phyloP scores from a whole-genome alignment of 2,113 vertebrate species.

The Herpetotheres cachinnans region DNA sequence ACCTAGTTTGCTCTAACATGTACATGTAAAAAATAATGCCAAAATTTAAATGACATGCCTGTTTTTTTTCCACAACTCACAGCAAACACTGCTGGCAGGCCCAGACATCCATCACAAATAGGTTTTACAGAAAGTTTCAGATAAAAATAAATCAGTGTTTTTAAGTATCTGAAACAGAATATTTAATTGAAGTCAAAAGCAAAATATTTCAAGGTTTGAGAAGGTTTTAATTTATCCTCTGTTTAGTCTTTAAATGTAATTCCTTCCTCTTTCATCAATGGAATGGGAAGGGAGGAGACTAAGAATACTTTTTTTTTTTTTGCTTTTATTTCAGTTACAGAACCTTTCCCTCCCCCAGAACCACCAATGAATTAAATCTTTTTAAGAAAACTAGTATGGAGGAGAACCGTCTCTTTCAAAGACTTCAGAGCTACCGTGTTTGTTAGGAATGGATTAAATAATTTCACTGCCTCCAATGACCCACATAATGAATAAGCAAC shows the following conservation, averaged over 20 bases:
- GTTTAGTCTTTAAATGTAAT: not conserved
- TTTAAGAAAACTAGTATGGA: not conserved
- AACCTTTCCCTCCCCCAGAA: not conserved
- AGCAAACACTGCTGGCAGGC: not conserved
- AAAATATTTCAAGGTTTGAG: not conserved
- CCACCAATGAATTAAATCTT: not conserved
- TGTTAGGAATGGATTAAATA: not conserved
- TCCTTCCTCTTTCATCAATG: not conserved
- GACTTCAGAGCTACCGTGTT: not conserved
- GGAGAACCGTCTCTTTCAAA: not conserved
- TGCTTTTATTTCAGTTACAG: not conserved
- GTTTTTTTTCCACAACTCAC: not conserved
- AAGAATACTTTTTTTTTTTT: not conserved
- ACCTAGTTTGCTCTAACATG: not conserved
- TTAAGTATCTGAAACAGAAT: too few relatives aligned
- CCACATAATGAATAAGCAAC: not conserved
- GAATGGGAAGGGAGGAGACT: not conserved
- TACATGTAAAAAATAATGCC: not conserved
- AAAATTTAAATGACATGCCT: not conserved
- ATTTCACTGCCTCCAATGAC: not conserved
- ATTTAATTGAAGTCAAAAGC: not conserved
- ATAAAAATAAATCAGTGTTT: too few relatives aligned
- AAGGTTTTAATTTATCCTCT: not conserved
- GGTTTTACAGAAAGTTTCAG: not conserved
- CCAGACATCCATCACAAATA: not conserved